Evolutionary conservation across 2,888 invertebrate genomes (phyloP), one percentile per base, ranked within the genome.

Genomic region (Maniola hyperantus): DNA sequence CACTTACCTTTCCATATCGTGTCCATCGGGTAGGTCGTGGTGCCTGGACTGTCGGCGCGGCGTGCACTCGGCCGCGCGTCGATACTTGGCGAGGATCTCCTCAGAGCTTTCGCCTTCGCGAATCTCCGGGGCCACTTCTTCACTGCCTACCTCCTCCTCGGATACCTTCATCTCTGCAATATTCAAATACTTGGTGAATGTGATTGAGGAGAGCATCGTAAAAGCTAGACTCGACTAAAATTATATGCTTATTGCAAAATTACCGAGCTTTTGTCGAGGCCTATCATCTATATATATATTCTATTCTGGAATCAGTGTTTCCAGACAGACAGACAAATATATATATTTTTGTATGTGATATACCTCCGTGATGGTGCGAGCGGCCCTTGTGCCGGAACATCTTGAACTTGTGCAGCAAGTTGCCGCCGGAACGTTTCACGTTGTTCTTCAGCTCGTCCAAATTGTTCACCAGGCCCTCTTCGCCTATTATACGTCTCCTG

Each of bases 11-110:
- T 71, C 72, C 1, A 68, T 26, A 6, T 63, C 61, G 53, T 46
- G 64, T 0, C 81, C 71, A 57, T 87, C 83, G 13, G 80, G 79
- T 26, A 78, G 76, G 65, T 86, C 88, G 7, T 82, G 79, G n/a
- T 77, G 76, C 0, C 88, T 76, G 0, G 84, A 72, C 65, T 63
- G 73, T 57, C 59, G 82, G 62, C 79, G 77, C 62, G 77, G 79
- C 69, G 69, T 71, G 57, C 79, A 77, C 67, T 88, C 92, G 70
- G 94, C 93, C 65, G 95, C 95, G 73, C 95, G 94, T 5, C 98
- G 93, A 89, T 99, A 99, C 88, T 99, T 99, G 51, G 97, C 99
- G 74, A 99, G 93, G 80, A 99, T 99, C 80, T 99, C 98, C 79
- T 99, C 98, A 0, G 97, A 96, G 44, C 95, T 95, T 89, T 98